Percentiles rank a stretch among this genome's conserved stretches.
These are phyloP conservation scores for Stenichneumon culpator DNA, from an alignment of 2,888 invertebrate genomes.

Conservation along the genomic window DNA sequence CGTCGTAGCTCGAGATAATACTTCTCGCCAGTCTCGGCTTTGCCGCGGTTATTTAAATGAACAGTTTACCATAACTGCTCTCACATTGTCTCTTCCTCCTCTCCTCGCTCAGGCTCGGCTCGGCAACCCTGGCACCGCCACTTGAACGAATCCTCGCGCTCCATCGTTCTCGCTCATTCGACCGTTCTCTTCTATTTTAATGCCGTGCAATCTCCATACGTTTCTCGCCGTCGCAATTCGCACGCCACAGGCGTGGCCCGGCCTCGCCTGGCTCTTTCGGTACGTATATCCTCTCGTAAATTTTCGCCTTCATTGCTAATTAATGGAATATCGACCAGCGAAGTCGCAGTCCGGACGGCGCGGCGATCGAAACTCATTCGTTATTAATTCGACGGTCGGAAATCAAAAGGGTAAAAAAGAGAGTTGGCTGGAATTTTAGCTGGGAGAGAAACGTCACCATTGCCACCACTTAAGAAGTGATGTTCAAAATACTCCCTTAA, in stretches of 20 bases:
- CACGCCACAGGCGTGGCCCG: slow-evolving; percentile 66
- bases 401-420: neutral
- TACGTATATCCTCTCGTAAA: slow-evolving; percentile 47
- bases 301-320: slow-evolving; percentile 40
- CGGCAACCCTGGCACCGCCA: slow-evolving; percentile 52
- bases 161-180: slow-evolving; percentile 23
- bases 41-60: slow-evolving; percentile 77
- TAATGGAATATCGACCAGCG: slow-evolving; percentile 22
- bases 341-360: neutral
- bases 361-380: neutral
- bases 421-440: neutral
- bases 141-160: slow-evolving; percentile 64
- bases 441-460: neutral
- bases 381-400: neutral
- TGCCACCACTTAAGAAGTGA: neutral
- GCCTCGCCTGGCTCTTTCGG: slow-evolving; percentile 56
- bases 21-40: slow-evolving; percentile 55
- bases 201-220: slow-evolving; percentile 69
- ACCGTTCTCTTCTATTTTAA: slow-evolving; percentile 69
- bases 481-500: neutral
- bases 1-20: slow-evolving; percentile 7
- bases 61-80: slow-evolving; percentile 77
- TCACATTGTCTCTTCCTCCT: slow-evolving; percentile 71
- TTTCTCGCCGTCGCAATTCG: slow-evolving; percentile 67
- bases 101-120: slow-evolving; percentile 46